Percentiles rank a stretch among this genome's conserved stretches.
Conservation (phyloP, 2,797 vertebrate genomes). For the Okamejei kenojei region DNA sequence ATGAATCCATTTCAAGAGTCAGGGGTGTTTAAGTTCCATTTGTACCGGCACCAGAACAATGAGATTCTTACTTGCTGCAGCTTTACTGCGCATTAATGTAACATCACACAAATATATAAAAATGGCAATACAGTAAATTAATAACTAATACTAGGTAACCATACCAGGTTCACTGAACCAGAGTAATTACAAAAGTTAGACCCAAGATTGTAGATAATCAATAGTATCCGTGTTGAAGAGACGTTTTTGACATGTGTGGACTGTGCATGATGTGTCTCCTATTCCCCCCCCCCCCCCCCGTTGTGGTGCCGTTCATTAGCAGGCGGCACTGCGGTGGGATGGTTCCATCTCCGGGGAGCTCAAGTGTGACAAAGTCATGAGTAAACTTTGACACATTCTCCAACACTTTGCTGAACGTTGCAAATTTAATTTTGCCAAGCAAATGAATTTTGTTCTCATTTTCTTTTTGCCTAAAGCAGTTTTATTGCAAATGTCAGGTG, state of each 20-base stretch:
- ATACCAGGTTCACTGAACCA: neutral
- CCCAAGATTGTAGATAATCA: neutral
- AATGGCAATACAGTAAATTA: too few relatives aligned
- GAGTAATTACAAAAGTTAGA: neutral
- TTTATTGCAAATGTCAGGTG: neutral
- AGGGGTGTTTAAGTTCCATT: too few relatives aligned
- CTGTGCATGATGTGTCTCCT: neutral
- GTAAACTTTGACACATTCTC: neutral
- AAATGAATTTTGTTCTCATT: neutral
- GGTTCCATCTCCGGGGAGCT: neutral
- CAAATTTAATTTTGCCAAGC: slow-evolving; percentile 20
- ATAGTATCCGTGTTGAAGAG: neutral
- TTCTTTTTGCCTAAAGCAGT: neutral
- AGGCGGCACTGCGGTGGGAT: neutral
- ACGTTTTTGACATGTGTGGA: neutral
- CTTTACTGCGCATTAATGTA: too few relatives aligned
- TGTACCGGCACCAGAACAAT: too few relatives aligned
- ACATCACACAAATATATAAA: too few relatives aligned
- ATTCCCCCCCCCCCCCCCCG: neutral
- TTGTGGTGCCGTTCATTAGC: neutral
- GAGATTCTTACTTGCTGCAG: too few relatives aligned
- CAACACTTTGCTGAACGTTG: slow-evolving; percentile 3
- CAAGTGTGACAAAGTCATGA: neutral
- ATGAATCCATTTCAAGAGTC: too few relatives aligned
- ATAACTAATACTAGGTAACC: too few relatives aligned